Conservation (phyloP, 2,888 invertebrate genomes). For the Proisotoma minuta region DNA sequence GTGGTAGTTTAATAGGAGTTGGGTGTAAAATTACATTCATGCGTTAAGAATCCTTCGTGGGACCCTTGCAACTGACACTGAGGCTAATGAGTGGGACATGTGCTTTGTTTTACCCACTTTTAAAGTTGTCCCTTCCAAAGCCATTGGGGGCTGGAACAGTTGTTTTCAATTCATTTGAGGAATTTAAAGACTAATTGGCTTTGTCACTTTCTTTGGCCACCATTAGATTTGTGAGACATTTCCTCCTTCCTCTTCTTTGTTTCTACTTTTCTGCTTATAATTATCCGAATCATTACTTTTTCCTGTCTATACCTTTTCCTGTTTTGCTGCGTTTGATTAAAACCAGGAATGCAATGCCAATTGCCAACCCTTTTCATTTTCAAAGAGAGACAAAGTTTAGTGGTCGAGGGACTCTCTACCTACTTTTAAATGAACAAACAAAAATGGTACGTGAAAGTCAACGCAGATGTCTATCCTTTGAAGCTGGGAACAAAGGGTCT, state of each 20-base stretch:
- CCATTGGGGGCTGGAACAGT: constrained; percentile 12
- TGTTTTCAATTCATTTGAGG: constrained; percentile 28
- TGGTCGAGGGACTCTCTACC: too few species aligned
- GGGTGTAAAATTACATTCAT: not conserved
- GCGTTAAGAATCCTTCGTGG: not conserved
- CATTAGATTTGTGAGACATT: not conserved
- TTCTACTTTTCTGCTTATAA: constrained; percentile 8
- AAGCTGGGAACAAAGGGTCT: too few species aligned
- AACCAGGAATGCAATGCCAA: too few species aligned
- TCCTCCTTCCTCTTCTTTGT: not conserved
- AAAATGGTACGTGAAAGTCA: too few species aligned
- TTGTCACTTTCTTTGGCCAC: constrained; percentile 30
- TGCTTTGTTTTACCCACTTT: constrained; percentile 7
- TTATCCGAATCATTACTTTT: constrained; percentile 17
- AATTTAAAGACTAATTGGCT: constrained; percentile 23
- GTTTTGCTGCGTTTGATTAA: too few species aligned
- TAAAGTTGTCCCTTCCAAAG: not conserved
- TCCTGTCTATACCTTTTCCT: too few species aligned
- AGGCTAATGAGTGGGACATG: not conserved
- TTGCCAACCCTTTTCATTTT: too few species aligned
- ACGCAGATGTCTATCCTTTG: too few species aligned
- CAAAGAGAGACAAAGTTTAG: too few species aligned
- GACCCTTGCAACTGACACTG: not conserved
- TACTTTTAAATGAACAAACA: too few species aligned
- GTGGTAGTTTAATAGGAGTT: too few species aligned